Percentiles rank a stretch among this genome's conserved stretches.
Evolutionary conservation across 2,797 vertebrate genomes (phyloP).

Genomic region (Anguilla marmorata): DNA sequence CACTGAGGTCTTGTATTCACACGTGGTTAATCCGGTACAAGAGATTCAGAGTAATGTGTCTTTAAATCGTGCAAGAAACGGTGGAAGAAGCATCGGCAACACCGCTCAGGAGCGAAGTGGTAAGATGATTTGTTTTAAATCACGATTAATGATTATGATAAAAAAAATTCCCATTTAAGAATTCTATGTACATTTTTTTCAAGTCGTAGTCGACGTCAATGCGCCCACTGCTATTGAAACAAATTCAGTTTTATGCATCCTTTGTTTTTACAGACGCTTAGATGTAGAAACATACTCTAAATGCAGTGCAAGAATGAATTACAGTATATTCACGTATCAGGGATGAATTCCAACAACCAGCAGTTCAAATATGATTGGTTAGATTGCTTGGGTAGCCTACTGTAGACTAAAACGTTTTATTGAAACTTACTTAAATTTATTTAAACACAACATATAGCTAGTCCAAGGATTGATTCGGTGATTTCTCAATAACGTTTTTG

Average conservation of each 20-base stretch:
- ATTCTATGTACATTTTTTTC: neutral
- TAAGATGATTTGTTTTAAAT: slow-evolving; percentile 66
- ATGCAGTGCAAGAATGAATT: neutral
- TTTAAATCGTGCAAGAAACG: slow-evolving; percentile 87
- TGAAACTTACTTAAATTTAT: neutral
- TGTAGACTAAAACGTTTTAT: no score
- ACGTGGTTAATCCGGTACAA: slow-evolving; percentile 69
- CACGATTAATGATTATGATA: no score
- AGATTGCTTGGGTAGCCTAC: no score
- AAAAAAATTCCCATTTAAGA: neutral
- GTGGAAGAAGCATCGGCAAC: slow-evolving; percentile 76
- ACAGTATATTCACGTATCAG: neutral
- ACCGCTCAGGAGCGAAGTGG: slow-evolving; percentile 75
- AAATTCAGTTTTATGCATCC: neutral
- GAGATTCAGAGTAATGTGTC: slow-evolving; percentile 80
- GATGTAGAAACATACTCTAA: neutral
- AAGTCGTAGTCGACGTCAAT: neutral
- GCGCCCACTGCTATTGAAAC: neutral
- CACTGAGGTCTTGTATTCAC: slow-evolving; percentile 86
- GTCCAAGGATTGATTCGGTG: neutral
- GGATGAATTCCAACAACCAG: neutral
- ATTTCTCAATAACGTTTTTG: neutral
- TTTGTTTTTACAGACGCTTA: neutral
- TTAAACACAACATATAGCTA: neutral
- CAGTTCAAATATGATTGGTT: neutral